Evolutionary conservation across 2,113 vertebrate genomes (phyloP).

Genomic region (Xenus cinereus): DNA sequence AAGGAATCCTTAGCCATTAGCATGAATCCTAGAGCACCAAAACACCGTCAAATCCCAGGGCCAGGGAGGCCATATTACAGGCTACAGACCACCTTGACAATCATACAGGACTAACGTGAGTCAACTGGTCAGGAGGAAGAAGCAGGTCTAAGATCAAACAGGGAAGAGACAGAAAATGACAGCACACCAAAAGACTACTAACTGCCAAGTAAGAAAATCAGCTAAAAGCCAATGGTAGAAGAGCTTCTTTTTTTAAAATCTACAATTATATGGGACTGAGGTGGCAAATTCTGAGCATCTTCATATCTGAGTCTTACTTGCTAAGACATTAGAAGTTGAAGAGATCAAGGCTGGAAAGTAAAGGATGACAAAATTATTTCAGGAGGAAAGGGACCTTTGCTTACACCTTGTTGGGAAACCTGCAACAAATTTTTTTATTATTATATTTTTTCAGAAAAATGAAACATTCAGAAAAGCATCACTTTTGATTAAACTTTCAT

Average conservation of each 20-base stretch:
- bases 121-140: background rate
- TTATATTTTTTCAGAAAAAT: background rate
- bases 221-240: background rate
- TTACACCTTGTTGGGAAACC: background rate
- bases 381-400: background rate
- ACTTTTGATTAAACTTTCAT: background rate
- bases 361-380: background rate
- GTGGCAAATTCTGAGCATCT: background rate
- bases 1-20: background rate
- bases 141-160: background rate
- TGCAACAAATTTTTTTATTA: background rate
- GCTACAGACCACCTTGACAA: background rate
- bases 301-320: background rate
- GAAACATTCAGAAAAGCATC: background rate
- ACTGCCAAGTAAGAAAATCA: background rate
- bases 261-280: background rate
- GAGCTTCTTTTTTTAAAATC: background rate
- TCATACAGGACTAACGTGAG: background rate
- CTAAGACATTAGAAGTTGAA: background rate
- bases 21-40: background rate
- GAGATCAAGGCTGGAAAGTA: background rate
- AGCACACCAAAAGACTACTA: background rate
- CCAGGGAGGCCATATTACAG: background rate
- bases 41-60: background rate
- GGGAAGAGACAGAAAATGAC: background rate